These are phyloP conservation scores for Palythoa grandiflora DNA, from an alignment of 92 coral and sea anemone genomes.

Conservation along the genomic window DNA sequence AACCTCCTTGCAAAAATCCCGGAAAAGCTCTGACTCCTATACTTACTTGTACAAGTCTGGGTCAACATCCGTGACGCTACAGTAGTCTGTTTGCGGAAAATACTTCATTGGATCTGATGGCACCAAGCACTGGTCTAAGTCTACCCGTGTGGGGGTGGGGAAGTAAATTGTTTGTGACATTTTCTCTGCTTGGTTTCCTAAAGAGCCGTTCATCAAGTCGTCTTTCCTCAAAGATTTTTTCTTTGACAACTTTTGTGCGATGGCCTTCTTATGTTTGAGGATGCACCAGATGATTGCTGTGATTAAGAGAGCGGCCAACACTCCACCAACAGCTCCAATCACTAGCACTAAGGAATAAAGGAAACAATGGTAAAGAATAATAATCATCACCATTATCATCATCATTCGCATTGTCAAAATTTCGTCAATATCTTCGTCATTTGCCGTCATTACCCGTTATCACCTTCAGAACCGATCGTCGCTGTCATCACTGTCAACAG, in stretches of 20 bases:
- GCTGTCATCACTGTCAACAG: too few relatives aligned
- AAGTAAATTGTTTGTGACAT: constrained; percentile 2
- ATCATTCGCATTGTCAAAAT: too few relatives aligned
- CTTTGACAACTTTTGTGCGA: background rate
- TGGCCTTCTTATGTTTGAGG: background rate
- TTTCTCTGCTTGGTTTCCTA: constrained; percentile 3
- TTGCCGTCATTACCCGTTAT: too few relatives aligned
- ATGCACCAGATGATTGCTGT: constrained; percentile 34
- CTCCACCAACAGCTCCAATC: constrained; percentile 32
- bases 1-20: background rate
- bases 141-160: constrained; percentile 14
- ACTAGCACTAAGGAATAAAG: background rate
- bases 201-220: background rate
- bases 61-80: constrained; percentile 35
- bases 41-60: constrained; percentile 47
- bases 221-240: background rate
- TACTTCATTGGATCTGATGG: constrained; percentile 24
- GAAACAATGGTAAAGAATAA: background rate
- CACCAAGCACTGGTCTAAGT: constrained; percentile 26
- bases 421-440: too few relatives aligned
- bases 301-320: constrained; percentile 29
- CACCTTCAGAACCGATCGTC: too few relatives aligned
- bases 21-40: too few relatives aligned
- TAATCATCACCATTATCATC: background rate
- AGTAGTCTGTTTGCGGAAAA: constrained; percentile 38